phyloP scores from a whole-genome alignment of 2,888 invertebrate species.

The Andrena hattorfiana region DNA sequence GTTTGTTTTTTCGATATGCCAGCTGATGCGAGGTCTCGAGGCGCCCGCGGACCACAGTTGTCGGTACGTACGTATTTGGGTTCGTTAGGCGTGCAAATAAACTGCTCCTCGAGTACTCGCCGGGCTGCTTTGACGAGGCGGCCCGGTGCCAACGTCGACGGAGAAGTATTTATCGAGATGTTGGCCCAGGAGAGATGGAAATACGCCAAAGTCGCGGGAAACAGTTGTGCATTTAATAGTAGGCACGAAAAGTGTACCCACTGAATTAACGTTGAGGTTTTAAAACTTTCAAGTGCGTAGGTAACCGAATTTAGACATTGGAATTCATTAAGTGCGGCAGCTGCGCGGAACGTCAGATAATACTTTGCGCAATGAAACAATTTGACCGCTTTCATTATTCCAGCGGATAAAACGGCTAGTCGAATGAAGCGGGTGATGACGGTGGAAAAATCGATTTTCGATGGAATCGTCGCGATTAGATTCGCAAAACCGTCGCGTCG shows the following conservation, averaged over 20 bases:
- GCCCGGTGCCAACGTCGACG: not conserved
- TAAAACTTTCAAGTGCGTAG: not conserved
- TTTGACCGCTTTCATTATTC: conserved; percentile 4
- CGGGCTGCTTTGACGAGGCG: not conserved
- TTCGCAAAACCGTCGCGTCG: not conserved
- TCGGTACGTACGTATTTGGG: not conserved
- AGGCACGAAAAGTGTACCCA: not conserved
- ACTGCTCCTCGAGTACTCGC: conserved; percentile 8
- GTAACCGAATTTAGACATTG: not conserved
- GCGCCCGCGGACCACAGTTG: not conserved
- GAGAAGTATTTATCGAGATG: conserved; percentile 6
- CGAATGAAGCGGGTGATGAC: not conserved
- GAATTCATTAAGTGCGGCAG: conserved; percentile 6
- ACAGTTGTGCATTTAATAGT: not conserved
- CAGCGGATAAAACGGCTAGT: not conserved
- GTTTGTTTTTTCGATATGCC: conserved; percentile 47
- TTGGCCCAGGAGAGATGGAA: too few relatives aligned
- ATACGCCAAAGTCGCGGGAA: too few relatives aligned
- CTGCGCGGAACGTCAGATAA: conserved; percentile 8
- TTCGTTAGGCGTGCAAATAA: conserved; percentile 44
- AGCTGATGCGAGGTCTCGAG: conserved; percentile 1
- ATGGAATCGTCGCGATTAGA: conserved; percentile 1
- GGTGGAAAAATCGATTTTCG: not conserved
- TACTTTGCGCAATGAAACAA: not conserved
- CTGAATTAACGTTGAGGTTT: not conserved